Conservation (phyloP, 2,797 vertebrate genomes). For the Borostomias antarcticus region DNA sequence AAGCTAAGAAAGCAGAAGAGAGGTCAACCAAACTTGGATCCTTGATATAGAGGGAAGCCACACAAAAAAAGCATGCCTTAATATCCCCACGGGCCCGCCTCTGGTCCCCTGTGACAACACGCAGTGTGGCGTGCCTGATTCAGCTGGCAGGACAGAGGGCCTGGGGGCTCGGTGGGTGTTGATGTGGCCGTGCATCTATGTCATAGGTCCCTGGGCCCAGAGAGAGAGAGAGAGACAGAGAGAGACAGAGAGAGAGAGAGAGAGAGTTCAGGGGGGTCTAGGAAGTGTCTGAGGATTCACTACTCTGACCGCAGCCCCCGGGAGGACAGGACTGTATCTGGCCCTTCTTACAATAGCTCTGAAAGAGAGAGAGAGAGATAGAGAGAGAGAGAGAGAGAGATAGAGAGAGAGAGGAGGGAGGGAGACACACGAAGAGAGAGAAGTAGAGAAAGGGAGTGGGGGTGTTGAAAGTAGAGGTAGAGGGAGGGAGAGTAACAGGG, state of each 20-base stretch:
- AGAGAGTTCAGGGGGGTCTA: constrained; percentile 46
- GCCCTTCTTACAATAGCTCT: constrained; percentile 30
- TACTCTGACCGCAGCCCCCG: constrained; percentile 54
- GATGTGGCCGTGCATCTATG: constrained; percentile 40
- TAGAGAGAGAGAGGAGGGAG: background rate
- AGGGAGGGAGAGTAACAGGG: constrained; percentile 9
- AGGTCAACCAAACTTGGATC: too few species aligned
- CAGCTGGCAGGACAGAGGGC: constrained; percentile 26
- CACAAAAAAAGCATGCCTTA: too few species aligned
- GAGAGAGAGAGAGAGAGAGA: background rate
- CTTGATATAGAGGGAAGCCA: too few species aligned
- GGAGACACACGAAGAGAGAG: background rate
- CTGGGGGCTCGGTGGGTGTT: constrained; percentile 44
- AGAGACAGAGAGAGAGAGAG: constrained; percentile 25
- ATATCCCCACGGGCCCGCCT: too few species aligned
- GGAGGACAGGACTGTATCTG: constrained; percentile 30
- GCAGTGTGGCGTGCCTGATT: background rate
- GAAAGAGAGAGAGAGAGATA: background rate
- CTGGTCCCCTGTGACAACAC: background rate
- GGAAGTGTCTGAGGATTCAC: constrained; percentile 53
- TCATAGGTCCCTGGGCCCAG: constrained; percentile 47
- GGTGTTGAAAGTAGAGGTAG: background rate
- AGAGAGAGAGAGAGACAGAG: constrained; percentile 30
- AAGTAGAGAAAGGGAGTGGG: constrained; percentile 37
- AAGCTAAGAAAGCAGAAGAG: too few species aligned